Conservation (phyloP, 2,797 vertebrate genomes). For the Peromyscus attwateri region DNA sequence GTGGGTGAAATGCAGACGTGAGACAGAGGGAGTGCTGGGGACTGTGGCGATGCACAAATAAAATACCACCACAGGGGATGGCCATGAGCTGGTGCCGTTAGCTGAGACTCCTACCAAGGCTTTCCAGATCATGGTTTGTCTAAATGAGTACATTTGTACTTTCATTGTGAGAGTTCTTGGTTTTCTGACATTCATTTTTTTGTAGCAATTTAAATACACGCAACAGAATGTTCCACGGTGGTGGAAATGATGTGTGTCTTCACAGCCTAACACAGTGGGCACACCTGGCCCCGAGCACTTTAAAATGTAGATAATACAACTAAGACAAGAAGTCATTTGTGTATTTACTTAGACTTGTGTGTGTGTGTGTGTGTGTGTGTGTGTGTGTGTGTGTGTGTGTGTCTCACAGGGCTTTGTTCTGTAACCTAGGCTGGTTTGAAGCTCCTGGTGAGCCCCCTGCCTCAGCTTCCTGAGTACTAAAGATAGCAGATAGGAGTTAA, state of each 20-base stretch:
- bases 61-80: too few species aligned
- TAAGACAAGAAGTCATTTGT: not conserved
- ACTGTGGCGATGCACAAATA: too few species aligned
- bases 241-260: not conserved
- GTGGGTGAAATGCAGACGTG: not conserved
- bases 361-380: too few species aligned
- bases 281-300: not conserved
- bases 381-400: too few species aligned
- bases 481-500: not conserved
- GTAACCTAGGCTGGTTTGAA: not conserved
- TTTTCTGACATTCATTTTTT: constrained; percentile 33
- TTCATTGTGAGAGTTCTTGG: constrained; percentile 6
- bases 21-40: not conserved
- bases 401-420: not conserved
- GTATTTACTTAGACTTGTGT: not conserved
- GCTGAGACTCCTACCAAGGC: not conserved
- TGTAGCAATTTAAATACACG: not conserved
- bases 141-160: constrained; percentile 12
- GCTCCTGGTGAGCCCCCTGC: not conserved
- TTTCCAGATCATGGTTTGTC: not conserved
- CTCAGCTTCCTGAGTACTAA: not conserved
- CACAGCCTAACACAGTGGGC: not conserved
- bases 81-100: not conserved
- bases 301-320: not conserved
- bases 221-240: not conserved